Percentiles rank a stretch among this genome's conserved stretches.
Evolutionary conservation across 2,888 invertebrate species (phyloP).

Genomic region (Morpho deidamia): DNA sequence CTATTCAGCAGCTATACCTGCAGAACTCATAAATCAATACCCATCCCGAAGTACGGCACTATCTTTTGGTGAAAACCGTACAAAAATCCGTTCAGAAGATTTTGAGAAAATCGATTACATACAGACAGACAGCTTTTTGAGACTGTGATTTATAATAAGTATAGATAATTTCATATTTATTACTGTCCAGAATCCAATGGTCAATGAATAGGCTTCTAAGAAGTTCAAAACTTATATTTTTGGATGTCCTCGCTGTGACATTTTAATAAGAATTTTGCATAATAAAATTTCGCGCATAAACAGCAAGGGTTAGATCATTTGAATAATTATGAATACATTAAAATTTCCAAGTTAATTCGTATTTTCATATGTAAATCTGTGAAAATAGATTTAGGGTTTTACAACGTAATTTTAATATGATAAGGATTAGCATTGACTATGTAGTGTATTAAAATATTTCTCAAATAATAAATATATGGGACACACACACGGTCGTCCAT

Average conservation of each 20-base stretch:
- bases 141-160: too few relatives aligned
- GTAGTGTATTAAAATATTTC: too few relatives aligned
- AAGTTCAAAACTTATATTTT: background rate
- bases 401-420: background rate
- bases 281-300: constrained; percentile 11
- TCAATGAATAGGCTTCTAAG: background rate
- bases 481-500: too few relatives aligned
- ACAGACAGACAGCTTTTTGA: too few relatives aligned
- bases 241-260: constrained; percentile 3
- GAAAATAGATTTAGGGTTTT: constrained; percentile 7
- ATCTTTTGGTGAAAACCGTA: too few relatives aligned
- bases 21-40: background rate
- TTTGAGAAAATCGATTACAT: too few relatives aligned
- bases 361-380: constrained; percentile 7
- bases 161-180: too few relatives aligned
- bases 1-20: too few relatives aligned
- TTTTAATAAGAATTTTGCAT: constrained; percentile 13
- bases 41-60: too few relatives aligned
- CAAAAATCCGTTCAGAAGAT: too few relatives aligned
- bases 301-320: constrained; percentile 12
- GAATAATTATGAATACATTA: constrained; percentile 19
- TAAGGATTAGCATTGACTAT: background rate
- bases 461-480: too few relatives aligned
- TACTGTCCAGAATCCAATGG: too few relatives aligned
- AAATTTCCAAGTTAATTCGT: constrained; percentile 5